A percentile compares a stretch with the other conserved stretches of the same genome.
Evolutionary conservation across 2,888 invertebrate genomes (phyloP).

Genomic region (Oconnorella tubifera): DNA sequence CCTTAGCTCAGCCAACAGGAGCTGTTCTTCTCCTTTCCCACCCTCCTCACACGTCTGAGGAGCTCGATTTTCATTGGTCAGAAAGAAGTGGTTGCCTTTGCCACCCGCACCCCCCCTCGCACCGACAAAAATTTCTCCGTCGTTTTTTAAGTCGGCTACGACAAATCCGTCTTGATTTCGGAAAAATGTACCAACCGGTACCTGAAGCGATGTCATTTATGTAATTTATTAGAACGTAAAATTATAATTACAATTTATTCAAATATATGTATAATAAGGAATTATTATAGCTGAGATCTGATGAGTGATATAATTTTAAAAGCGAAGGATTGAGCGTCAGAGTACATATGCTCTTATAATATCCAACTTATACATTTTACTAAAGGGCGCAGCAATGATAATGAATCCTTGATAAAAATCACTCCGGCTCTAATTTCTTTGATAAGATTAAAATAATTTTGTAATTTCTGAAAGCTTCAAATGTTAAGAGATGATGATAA

Average conservation of each 20-base stretch:
- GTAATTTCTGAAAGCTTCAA: too few relatives aligned
- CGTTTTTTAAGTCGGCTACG: conserved; percentile 67
- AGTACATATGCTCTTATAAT: too few relatives aligned
- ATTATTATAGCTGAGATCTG: background rate
- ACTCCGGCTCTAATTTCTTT: too few relatives aligned
- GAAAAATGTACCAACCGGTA: conserved; percentile 68
- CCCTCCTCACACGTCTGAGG: conserved; percentile 85
- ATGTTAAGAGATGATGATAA: too few relatives aligned
- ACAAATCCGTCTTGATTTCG: conserved; percentile 59
- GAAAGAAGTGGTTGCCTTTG: conserved; percentile 88
- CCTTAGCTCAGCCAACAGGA: conserved; percentile 70
- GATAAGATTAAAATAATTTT: too few relatives aligned
- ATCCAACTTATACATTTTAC: too few relatives aligned
- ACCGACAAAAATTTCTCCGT: conserved; percentile 79
- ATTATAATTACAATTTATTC: background rate
- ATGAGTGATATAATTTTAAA: too few relatives aligned
- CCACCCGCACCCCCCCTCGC: conserved; percentile 95
- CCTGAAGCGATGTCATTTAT: conserved; percentile 26
- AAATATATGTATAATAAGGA: background rate
- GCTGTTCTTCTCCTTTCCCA: conserved; percentile 68
- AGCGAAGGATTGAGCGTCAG: too few relatives aligned
- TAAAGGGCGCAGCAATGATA: too few relatives aligned
- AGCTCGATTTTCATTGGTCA: conserved; percentile 70
- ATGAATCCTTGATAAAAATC: too few relatives aligned
- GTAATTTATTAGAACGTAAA: background rate